Conservation (phyloP, 2,888 invertebrate species). For the Monochamus alternatus region DNA sequence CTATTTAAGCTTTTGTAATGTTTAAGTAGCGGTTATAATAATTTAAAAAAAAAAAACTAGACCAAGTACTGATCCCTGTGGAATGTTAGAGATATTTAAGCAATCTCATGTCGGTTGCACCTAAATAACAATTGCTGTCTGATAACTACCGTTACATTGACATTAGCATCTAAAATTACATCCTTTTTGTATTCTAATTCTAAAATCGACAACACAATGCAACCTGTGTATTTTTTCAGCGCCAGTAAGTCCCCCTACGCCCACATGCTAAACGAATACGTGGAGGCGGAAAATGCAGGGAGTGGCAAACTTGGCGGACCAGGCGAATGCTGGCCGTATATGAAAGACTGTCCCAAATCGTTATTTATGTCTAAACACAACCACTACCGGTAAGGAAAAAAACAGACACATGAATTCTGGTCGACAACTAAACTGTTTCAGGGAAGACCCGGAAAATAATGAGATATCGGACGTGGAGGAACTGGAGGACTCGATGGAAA, state of each 20-base stretch:
- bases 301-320: constrained; percentile 75
- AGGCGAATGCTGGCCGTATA: constrained; percentile 90
- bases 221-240: constrained; percentile 69
- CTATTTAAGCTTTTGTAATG: no score
- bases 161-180: neutral
- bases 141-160: neutral
- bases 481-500: constrained; percentile 47
- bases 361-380: constrained; percentile 77
- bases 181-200: neutral
- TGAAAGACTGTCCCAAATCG: constrained; percentile 87
- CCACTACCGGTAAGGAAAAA: constrained; percentile 71
- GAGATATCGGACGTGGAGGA: constrained; percentile 56
- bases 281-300: constrained; percentile 85
- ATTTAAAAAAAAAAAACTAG: neutral
- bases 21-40: no score
- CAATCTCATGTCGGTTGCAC: no score
- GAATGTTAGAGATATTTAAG: neutral
- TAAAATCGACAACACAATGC: neutral
- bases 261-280: constrained; percentile 82
- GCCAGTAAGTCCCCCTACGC: constrained; percentile 89
- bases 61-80: neutral
- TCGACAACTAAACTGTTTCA: constrained; percentile 44
- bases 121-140: no score
- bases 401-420: neutral
- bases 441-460: constrained; percentile 57